A percentile compares a stretch with the other conserved stretches of the same genome.
phyloP scores from a whole-genome alignment of 2,888 invertebrate species.

The Listrodromus nycthemerus region DNA sequence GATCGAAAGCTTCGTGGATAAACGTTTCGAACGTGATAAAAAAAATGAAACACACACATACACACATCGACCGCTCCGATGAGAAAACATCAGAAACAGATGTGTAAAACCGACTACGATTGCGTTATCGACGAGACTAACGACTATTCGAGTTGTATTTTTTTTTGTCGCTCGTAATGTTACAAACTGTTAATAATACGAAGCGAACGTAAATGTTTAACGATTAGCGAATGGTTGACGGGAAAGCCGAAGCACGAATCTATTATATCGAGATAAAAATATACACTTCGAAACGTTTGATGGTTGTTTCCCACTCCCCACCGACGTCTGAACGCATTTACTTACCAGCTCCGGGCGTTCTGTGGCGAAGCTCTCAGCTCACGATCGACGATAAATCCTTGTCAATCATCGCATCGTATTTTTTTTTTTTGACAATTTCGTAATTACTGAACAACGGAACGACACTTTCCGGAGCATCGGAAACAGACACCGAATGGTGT shows the following conservation, averaged over 20 bases:
- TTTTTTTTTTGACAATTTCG: slow-evolving; percentile 6
- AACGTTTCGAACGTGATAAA: background rate
- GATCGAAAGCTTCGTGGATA: background rate
- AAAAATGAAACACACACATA: background rate
- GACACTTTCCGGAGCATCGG: slow-evolving; percentile 15
- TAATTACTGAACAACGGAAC: slow-evolving; percentile 11
- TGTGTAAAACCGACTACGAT: background rate
- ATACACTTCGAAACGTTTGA: slow-evolving; percentile 3
- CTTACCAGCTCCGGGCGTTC: slow-evolving; percentile 27
- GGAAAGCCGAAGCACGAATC: background rate
- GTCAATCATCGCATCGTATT: slow-evolving; percentile 27
- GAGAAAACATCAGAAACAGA: background rate
- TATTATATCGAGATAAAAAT: slow-evolving; percentile 5
- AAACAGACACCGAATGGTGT: slow-evolving; percentile 20
- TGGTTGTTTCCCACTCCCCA: background rate
- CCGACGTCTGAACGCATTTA: background rate
- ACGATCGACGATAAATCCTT: slow-evolving; percentile 4
- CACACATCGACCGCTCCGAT: background rate
- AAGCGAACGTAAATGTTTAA: background rate
- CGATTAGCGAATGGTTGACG: slow-evolving; percentile 5
- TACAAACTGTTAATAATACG: background rate
- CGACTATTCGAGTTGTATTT: background rate
- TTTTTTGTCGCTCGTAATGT: background rate
- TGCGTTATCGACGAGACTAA: background rate
- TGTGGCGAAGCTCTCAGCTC: slow-evolving; percentile 11